These are phyloP conservation scores for Pionites leucogaster DNA, from an alignment of 2,113 vertebrate species.

Conservation along the genomic window DNA sequence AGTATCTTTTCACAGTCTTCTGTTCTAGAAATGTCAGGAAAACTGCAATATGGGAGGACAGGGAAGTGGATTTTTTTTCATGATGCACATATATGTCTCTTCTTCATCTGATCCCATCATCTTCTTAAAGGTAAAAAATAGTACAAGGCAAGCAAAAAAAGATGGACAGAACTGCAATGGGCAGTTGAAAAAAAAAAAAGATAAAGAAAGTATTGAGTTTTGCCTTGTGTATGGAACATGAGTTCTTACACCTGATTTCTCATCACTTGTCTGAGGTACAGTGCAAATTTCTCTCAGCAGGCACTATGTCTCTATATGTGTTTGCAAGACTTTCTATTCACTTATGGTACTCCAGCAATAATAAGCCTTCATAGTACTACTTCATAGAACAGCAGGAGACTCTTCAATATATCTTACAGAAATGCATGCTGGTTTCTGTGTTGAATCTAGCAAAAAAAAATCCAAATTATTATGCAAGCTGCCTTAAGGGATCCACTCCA, in stretches of 20 bases:
- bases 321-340: conserved; percentile 28
- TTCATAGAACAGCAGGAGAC: neutral
- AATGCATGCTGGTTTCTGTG: neutral
- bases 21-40: neutral
- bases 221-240: neutral
- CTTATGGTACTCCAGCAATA: neutral
- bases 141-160: neutral
- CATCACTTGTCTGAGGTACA: neutral
- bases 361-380: neutral
- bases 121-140: neutral
- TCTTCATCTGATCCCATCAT: neutral
- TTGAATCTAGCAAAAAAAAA: neutral
- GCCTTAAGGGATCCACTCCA: neutral
- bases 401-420: neutral
- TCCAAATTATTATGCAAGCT: neutral
- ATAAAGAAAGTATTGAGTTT: neutral
- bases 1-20: neutral
- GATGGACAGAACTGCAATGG: neutral
- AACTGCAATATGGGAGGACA: neutral
- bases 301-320: neutral
- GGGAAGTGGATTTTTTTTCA: neutral
- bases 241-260: neutral
- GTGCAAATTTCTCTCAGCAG: neutral
- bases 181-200: neutral
- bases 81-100: neutral